Evolutionary conservation across 92 coral and sea anemone genomes (phyloP).

Genomic region (Pocillopora meandrina): DNA sequence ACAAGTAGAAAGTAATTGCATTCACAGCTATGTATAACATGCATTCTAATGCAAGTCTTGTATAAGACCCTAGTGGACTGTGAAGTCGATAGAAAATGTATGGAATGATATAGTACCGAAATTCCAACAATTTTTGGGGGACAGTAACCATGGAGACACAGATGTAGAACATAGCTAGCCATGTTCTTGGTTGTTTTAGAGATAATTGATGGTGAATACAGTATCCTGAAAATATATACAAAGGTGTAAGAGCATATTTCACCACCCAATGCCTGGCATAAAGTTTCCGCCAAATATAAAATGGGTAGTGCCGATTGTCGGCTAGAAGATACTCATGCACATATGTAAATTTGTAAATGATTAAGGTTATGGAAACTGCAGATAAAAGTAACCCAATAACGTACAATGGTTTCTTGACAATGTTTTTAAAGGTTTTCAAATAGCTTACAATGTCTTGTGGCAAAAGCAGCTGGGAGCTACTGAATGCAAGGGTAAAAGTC

Average conservation of each 20-base stretch:
- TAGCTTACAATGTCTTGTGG: slow-evolving; percentile 53
- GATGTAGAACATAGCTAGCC: slow-evolving; percentile 77
- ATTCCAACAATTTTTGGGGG: slow-evolving; percentile 91
- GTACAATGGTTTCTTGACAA: slow-evolving; percentile 44
- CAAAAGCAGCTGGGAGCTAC: slow-evolving; percentile 64
- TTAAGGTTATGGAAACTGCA: slow-evolving; percentile 30
- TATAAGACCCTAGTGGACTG: slow-evolving; percentile 57
- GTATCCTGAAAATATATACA: slow-evolving; percentile 69
- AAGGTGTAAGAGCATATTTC: slow-evolving; percentile 66
- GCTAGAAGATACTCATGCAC: slow-evolving; percentile 88
- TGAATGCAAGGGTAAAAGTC: slow-evolving; percentile 73
- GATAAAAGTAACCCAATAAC: slow-evolving; percentile 33
- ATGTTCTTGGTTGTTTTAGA: slow-evolving; percentile 50
- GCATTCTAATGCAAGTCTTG: slow-evolving; percentile 67
- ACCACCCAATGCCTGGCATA: slow-evolving; percentile 82
- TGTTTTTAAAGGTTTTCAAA: slow-evolving; percentile 24
- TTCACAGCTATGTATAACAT: slow-evolving; percentile 65
- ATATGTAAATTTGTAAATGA: slow-evolving; percentile 74
- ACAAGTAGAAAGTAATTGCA: slow-evolving; percentile 68
- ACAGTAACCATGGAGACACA: slow-evolving; percentile 72
- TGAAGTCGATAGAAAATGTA: slow-evolving; percentile 83
- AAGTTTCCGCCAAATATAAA: slow-evolving; percentile 93
- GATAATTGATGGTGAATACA: slow-evolving; percentile 58
- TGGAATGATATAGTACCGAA: slow-evolving; percentile 91
- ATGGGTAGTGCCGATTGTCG: slow-evolving; percentile 96